A percentile compares a stretch with the other conserved stretches of the same genome.
Conservation (phyloP, 2,888 invertebrate genomes). For the Clivina fossor region DNA sequence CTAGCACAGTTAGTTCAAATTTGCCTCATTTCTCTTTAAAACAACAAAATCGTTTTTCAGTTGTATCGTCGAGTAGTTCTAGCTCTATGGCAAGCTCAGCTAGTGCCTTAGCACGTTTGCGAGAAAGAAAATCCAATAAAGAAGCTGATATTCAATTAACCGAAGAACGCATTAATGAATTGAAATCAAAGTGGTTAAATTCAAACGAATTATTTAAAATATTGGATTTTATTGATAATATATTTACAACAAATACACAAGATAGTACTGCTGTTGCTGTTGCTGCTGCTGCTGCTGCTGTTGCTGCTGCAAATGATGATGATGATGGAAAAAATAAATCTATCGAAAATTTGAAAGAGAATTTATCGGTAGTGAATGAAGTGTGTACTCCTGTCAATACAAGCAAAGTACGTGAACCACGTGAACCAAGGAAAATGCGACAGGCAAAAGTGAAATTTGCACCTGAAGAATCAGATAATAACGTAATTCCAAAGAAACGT, state of each 20-base stretch:
- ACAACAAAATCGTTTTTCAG: constrained; percentile 22
- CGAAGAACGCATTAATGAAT: constrained; percentile 23
- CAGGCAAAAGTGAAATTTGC: constrained; percentile 29
- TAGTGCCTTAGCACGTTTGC: constrained; percentile 21
- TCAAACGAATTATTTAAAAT: constrained; percentile 32
- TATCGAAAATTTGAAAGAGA: constrained; percentile 13
- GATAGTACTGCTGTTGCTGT: constrained; percentile 4
- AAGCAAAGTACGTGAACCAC: constrained; percentile 9
- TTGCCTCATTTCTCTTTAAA: constrained; percentile 21
- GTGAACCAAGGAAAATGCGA: constrained; percentile 23
- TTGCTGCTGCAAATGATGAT: background rate
- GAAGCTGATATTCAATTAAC: constrained; percentile 24
- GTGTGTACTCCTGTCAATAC: constrained; percentile 23
- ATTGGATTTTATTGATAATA: constrained; percentile 34
- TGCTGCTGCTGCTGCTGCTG: constrained; percentile 4
- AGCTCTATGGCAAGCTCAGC: constrained; percentile 36
- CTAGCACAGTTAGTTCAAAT: constrained; percentile 16
- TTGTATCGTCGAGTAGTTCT: constrained; percentile 36
- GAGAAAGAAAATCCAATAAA: constrained; percentile 16
- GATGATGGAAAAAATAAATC: constrained; percentile 21
- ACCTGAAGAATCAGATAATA: constrained; percentile 1
- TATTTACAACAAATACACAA: too few species aligned
- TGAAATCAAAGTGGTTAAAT: constrained; percentile 37
- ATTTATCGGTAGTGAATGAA: constrained; percentile 18
- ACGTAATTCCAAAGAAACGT: constrained; percentile 22